Percentiles rank a stretch among this genome's conserved stretches.
Evolutionary conservation across 1,140 invertebrate genomes (phyloP).

Genomic region (Drosophila funebris): DNA sequence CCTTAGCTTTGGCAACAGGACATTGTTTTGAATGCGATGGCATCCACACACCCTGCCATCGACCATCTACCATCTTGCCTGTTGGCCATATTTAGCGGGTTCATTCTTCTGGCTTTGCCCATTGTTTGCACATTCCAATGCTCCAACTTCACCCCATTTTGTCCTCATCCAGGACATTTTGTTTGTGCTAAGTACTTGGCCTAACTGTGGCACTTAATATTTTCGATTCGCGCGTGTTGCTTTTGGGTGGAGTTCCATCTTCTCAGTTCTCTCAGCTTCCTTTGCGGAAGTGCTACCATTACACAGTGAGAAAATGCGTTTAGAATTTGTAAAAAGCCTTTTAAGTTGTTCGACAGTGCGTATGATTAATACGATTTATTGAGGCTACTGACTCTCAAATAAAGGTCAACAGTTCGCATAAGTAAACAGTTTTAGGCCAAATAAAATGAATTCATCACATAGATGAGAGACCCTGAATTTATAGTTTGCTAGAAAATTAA

Average conservation of each 20-base stretch:
- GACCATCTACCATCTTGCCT: conserved; percentile 34
- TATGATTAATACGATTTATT: conserved; percentile 60
- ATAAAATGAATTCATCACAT: neutral
- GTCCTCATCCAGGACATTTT: conserved; percentile 39
- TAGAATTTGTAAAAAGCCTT: conserved; percentile 32
- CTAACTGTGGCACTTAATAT: conserved; percentile 75
- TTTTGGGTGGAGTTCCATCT: neutral
- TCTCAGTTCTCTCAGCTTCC: conserved; percentile 12
- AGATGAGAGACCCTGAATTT: neutral
- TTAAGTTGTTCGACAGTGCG: conserved; percentile 55
- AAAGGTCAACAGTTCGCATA: conserved; percentile 16
- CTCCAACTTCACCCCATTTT: neutral
- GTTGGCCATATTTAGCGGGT: conserved; percentile 67
- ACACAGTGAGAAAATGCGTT: conserved; percentile 52
- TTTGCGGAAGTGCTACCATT: conserved; percentile 58
- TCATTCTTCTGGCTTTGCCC: conserved; percentile 49
- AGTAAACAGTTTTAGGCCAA: neutral
- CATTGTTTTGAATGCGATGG: conserved; percentile 47
- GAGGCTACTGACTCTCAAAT: conserved; percentile 11
- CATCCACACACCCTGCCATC: neutral
- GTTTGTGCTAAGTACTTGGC: conserved; percentile 69
- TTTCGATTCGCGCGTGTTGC: conserved; percentile 60
- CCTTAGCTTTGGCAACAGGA: conserved; percentile 10
- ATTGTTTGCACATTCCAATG: conserved; percentile 75
- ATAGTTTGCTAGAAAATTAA: neutral